Evolutionary conservation across 2,113 vertebrate genomes (phyloP), one percentile per base, ranked within the genome.

Genomic region (Oreotragus oreotragus): DNA sequence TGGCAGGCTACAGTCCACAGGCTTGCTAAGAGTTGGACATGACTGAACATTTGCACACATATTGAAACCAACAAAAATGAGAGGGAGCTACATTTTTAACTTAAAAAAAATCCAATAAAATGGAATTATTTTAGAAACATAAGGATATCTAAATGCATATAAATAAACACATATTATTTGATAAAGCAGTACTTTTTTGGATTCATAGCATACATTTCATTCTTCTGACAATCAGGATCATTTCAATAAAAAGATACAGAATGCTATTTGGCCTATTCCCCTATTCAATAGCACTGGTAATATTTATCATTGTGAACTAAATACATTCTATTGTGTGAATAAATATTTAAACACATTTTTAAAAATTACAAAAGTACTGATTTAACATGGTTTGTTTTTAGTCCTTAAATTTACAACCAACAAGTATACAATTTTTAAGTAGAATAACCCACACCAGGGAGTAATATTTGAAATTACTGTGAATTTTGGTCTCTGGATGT

Each of bases 401-500:
- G 8, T 70, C n/a, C 55, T 96, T 84, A 87, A 84, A 90, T 87
- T 57, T 88, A 91, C 13, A 93, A 39, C 33, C 0, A 92, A 58
- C 14, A 51, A 92, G 39, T 36, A 80, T 55, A 30, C 7, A 27
- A 62, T 92, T 97, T 97, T 91, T 84, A 98, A 97, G 66, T 79
- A 58, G 62, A 97, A 90, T 83, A 98, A 45, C 62, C 84, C 90
- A 88, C 53, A 96, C n/a, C 47, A 95, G 92, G 80, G 86, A 91
- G 49, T 85, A 92, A 39, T 97, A 93, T 96, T 94, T 91, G 85
- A 96, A 94, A 96, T 49, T 76, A 86, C 28, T 93, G 57, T 25
- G 60, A 55, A 92, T 81, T 62, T 94, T 49, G 79, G 91, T 91
- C 45, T 70, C 93, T 86, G 86, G 16, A 60, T 91, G 30, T 64